These are phyloP conservation scores for Zygogramma bicolorata DNA, from an alignment of 2,888 invertebrate genomes.

Conservation along the genomic window DNA sequence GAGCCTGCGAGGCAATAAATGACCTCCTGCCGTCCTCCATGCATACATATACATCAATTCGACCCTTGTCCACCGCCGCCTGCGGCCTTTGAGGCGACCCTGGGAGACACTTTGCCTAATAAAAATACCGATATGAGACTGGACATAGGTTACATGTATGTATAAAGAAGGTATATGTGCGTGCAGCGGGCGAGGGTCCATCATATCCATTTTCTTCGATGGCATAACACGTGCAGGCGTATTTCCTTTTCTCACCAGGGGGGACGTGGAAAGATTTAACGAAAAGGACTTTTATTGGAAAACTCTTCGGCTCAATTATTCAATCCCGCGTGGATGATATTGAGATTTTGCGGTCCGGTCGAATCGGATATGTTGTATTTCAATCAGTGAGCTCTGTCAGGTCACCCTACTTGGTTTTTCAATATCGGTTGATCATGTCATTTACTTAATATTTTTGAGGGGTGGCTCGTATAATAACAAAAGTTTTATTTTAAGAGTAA, in stretches of 20 bases:
- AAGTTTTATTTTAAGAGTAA: no score
- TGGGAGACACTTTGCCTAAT: slow-evolving; percentile 60
- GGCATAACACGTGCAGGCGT: slow-evolving; percentile 41
- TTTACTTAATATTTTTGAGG: no score
- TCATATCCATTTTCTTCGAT: slow-evolving; percentile 29
- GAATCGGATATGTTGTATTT: not conserved
- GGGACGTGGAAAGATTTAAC: slow-evolving; percentile 2
- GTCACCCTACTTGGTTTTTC: not conserved
- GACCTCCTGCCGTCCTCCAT: slow-evolving; percentile 54
- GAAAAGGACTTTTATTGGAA: slow-evolving; percentile 18
- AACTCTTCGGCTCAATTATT: not conserved
- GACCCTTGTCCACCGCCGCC: slow-evolving; percentile 46
- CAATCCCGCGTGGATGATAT: not conserved
- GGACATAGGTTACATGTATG: slow-evolving; percentile 62
- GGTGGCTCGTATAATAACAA: no score
- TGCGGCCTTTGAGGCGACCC: slow-evolving; percentile 55
- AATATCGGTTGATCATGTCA: not conserved
- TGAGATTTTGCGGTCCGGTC: not conserved
- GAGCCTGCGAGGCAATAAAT: slow-evolving; percentile 60
- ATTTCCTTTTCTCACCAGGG: slow-evolving; percentile 40
- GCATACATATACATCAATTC: slow-evolving; percentile 51
- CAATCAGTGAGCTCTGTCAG: not conserved
- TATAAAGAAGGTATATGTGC: slow-evolving; percentile 46
- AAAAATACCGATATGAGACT: slow-evolving; percentile 62
- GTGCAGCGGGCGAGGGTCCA: slow-evolving; percentile 27